Evolutionary conservation across 2,113 vertebrate species (phyloP).

Genomic region (Malurus elegans): DNA sequence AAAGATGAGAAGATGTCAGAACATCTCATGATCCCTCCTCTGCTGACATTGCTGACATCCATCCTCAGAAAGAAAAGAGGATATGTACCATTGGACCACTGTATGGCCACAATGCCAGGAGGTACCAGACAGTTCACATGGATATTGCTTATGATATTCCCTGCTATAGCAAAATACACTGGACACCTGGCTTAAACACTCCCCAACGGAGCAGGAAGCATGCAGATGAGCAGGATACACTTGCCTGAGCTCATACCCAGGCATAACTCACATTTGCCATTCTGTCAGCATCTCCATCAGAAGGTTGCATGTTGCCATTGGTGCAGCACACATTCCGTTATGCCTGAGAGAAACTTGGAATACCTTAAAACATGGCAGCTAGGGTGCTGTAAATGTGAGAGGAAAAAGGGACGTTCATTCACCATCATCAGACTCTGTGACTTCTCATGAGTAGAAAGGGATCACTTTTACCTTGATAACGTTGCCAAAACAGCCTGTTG

Average conservation of each 20-base stretch:
- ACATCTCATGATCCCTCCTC: neutral
- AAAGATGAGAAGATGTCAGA: fast-evolving
- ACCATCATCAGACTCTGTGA: neutral
- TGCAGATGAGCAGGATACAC: neutral
- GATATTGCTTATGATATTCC: neutral
- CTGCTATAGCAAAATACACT: neutral
- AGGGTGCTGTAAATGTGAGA: neutral
- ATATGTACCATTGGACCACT: neutral
- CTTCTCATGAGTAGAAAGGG: neutral
- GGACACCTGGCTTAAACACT: neutral
- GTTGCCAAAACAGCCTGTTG: neutral
- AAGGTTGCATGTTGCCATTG: neutral
- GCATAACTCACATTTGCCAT: neutral
- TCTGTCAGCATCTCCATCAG: neutral
- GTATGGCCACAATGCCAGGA: neutral
- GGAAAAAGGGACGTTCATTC: neutral
- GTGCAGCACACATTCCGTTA: neutral
- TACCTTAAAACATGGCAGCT: neutral
- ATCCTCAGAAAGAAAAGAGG: neutral
- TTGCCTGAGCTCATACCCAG: neutral
- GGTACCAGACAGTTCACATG: neutral
- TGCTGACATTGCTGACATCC: neutral
- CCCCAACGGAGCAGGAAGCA: neutral
- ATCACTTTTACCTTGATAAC: neutral
- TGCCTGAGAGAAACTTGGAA: neutral